Percentiles rank a stretch among this genome's conserved stretches.
Conservation (phyloP, 2,888 invertebrate species). For the Limenitis arthemis region DNA sequence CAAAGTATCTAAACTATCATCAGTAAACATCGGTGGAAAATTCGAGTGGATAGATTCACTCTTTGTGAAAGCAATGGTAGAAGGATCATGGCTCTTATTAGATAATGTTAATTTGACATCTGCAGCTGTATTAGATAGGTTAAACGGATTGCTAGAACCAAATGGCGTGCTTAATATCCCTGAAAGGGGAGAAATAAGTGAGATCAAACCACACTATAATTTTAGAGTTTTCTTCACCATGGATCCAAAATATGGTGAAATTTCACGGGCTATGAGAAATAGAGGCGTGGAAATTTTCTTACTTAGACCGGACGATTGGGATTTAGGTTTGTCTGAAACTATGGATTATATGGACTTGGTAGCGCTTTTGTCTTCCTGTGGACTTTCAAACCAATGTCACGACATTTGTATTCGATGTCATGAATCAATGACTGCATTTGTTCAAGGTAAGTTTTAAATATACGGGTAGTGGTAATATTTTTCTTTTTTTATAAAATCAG, state of each 20-base stretch:
- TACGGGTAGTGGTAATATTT: background rate
- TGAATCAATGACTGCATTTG: slow-evolving; percentile 51
- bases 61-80: slow-evolving; percentile 86
- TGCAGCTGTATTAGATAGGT: slow-evolving; percentile 95
- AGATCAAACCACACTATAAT: slow-evolving; percentile 87
- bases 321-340: slow-evolving; percentile 44
- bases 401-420: slow-evolving; percentile 50
- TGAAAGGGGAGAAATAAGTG: slow-evolving; percentile 89
- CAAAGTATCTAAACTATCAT: slow-evolving; percentile 67
- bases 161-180: slow-evolving; percentile 90
- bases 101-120: slow-evolving; percentile 97
- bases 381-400: slow-evolving; percentile 49
- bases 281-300: slow-evolving; percentile 91
- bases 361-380: slow-evolving; percentile 54
- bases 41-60: slow-evolving; percentile 95
- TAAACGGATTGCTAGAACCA: slow-evolving; percentile 96
- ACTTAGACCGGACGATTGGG: slow-evolving; percentile 45
- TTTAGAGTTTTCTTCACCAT: slow-evolving; percentile 96
- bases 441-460: slow-evolving; percentile 48
- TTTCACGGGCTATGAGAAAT: slow-evolving; percentile 99
- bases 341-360: slow-evolving; percentile 56
- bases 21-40: slow-evolving; percentile 87
- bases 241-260: slow-evolving; percentile 95
- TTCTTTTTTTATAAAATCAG: background rate
- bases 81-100: slow-evolving; percentile 87